Conservation (phyloP, 1,140 invertebrate genomes). For the Achroia grisella region DNA sequence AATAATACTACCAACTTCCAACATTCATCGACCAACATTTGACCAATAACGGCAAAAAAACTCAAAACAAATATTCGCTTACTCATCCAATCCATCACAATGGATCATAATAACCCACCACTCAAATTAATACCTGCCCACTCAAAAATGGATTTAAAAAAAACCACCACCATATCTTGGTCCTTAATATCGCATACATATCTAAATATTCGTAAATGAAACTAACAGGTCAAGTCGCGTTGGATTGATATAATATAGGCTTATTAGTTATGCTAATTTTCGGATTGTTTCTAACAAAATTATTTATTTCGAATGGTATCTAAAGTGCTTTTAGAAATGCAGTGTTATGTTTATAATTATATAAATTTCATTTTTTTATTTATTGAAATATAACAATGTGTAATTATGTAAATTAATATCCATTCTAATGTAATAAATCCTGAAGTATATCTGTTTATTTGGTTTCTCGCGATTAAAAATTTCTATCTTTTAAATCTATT, state of each 20-base stretch:
- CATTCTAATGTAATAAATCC: too few species aligned
- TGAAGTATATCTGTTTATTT: too few species aligned
- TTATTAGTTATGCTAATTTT: conserved; percentile 67
- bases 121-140: conserved; percentile 65
- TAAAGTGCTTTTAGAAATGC: conserved; percentile 58
- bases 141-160: conserved; percentile 47
- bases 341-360: conserved; percentile 63
- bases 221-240: conserved; percentile 15
- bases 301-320: conserved; percentile 50
- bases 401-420: too few species aligned
- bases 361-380: too few species aligned
- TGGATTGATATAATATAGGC: conserved; percentile 30
- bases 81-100: conserved; percentile 63
- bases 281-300: conserved; percentile 47
- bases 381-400: too few species aligned
- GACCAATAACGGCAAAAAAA: conserved; percentile 23
- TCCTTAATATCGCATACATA: neutral
- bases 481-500: too few species aligned
- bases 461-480: too few species aligned
- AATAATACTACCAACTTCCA: too few species aligned
- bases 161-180: conserved; percentile 24
- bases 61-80: conserved; percentile 43
- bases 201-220: neutral
- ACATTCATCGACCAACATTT: conserved; percentile 8
- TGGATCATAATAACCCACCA: conserved; percentile 54